These are phyloP conservation scores for Acrossocheilus wenchowensis DNA, from an alignment of 2,797 vertebrate species.

Conservation along the genomic window DNA sequence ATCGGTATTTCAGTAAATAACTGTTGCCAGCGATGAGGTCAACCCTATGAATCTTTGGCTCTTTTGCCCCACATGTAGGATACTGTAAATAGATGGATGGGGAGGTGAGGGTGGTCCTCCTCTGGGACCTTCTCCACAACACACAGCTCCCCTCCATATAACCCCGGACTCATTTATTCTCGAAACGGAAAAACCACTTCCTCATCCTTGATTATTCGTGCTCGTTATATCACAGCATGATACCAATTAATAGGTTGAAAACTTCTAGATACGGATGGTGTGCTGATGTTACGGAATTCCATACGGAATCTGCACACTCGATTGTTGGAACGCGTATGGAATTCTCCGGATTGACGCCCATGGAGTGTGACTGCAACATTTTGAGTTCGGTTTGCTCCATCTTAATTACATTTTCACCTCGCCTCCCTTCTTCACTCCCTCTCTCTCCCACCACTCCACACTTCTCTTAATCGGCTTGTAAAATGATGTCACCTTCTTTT, in stretches of 20 bases:
- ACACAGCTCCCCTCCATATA: constrained; percentile 33
- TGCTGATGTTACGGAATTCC: not conserved
- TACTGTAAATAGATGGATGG: constrained; percentile 43
- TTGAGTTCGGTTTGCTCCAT: constrained; percentile 26
- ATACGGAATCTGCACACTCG: not conserved
- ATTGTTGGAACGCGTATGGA: not conserved
- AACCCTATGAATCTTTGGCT: constrained; percentile 36
- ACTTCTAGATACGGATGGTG: constrained; percentile 56
- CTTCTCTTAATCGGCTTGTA: constrained; percentile 80
- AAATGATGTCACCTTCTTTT: constrained; percentile 88
- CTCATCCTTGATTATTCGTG: constrained; percentile 38
- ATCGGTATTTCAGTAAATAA: not conserved
- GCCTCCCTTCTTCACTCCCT: constrained; percentile 27
- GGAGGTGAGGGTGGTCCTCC: constrained; percentile 41
- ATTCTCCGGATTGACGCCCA: not conserved
- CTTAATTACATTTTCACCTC: constrained; percentile 58
- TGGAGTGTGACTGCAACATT: not conserved
- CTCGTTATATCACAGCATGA: constrained; percentile 27
- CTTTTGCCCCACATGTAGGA: constrained; percentile 36
- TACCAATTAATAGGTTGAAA: constrained; percentile 61
- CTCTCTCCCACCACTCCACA: constrained; percentile 32
- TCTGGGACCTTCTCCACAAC: constrained; percentile 35
- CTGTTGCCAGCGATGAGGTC: constrained; percentile 28
- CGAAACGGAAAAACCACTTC: constrained; percentile 14
- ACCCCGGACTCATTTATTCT: constrained; percentile 23